Evolutionary conservation across 2,797 vertebrate genomes (phyloP).

Genomic region (Amblyraja radiata): DNA sequence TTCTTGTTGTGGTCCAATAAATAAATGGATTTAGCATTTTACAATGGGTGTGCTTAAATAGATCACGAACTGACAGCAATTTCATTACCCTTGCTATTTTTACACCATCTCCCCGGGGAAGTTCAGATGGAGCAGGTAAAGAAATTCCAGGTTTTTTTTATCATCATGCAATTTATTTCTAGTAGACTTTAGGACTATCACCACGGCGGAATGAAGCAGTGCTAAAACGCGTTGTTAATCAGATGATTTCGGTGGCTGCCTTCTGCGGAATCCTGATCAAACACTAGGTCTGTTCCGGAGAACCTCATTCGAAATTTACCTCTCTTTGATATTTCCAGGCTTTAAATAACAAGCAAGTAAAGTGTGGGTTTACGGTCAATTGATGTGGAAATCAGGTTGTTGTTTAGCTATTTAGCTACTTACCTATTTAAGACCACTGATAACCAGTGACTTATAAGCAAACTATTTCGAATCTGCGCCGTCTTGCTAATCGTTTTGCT

Average conservation of each 20-base stretch:
- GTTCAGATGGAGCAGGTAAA: not conserved
- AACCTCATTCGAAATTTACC: conserved; percentile 14
- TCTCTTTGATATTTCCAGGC: conserved; percentile 37
- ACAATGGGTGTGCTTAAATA: not conserved
- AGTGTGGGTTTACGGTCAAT: conserved; percentile 68
- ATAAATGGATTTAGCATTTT: not conserved
- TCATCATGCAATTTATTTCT: not conserved
- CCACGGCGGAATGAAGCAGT: not conserved
- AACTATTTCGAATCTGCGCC: conserved; percentile 49
- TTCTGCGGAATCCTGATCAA: not conserved
- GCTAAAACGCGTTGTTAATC: not conserved
- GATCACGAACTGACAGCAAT: not conserved
- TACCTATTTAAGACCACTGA: conserved; percentile 56
- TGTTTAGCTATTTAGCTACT: conserved; percentile 49
- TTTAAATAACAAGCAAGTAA: conserved; percentile 46
- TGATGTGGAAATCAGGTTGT: conserved; percentile 58
- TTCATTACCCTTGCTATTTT: conserved; percentile 8
- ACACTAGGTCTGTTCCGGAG: not conserved
- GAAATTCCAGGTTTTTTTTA: not conserved
- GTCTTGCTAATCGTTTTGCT: conserved; percentile 50
- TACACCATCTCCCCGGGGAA: not conserved
- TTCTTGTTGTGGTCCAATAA: not conserved
- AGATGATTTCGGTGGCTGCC: not conserved
- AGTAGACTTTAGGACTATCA: not conserved
- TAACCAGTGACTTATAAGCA: conserved; percentile 48